Evolutionary conservation across 2,888 invertebrate species (phyloP), one percentile per base, ranked within the genome.

Genomic region (Mesochorus sp.): DNA sequence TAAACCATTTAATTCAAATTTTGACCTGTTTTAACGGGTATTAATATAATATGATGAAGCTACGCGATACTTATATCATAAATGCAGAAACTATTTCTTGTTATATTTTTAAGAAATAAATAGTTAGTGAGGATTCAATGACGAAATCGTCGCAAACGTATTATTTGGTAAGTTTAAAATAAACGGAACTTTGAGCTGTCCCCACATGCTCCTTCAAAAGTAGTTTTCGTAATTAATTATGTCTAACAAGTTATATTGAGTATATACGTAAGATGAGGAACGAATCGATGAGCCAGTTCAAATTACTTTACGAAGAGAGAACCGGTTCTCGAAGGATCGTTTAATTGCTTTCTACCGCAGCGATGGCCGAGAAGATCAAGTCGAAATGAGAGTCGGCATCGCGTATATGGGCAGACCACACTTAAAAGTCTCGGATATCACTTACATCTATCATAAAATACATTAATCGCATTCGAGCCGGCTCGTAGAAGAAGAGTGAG

Each of bases 381-480:
- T 1, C 42, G 5, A 67, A 71, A 61, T 21, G 28, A 61, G 19
- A 62, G 62, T 17, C 34, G 53, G 51, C 53, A 19, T 55, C 61
- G 39, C 42, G 31, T 31, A 49, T 68, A 68, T 68, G 42, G 44
- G 53, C 37, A 44, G 61, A 42, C 49, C 26, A 47, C 59, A 31
- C 44, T 42, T 61, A 51, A 31, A 26, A 61, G 53, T 75, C 74
- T 75, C 61, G 61, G 66, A 59, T 79, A 79, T 79, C 74, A 75
- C 74, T 74, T 79, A 75, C 78, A 28, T 34, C 66, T 71, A 74
- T 79, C 78, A 62, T 79, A 67, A 75, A 79, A 61, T 31, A 42
- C 70, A 79, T 75, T 79, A 75, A 79, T 79, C 78, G 66, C 44
- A 79, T 79, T 75, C 66, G 70, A 59, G 39, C 39, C 70, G 74